Evolutionary conservation across 1,140 invertebrate species (phyloP).

Genomic region (Frieseomelitta varia): DNA sequence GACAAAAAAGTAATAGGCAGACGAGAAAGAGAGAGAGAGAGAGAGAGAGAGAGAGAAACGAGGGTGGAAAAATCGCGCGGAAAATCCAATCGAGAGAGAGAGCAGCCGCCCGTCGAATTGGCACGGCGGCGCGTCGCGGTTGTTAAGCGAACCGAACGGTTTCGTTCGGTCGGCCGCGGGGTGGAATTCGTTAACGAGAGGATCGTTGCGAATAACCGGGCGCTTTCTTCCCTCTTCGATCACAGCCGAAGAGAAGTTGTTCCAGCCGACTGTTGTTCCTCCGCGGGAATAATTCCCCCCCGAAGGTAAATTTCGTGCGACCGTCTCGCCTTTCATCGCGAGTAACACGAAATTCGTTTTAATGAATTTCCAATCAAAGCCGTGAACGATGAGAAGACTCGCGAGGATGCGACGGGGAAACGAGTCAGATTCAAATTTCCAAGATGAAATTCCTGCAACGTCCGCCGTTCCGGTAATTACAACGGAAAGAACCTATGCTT

Average conservation of each 20-base stretch:
- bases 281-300: not conserved
- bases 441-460: not conserved
- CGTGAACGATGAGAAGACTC: not conserved
- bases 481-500: not conserved
- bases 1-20: not conserved
- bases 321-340: not conserved
- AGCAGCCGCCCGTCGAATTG: not conserved
- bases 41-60: not conserved
- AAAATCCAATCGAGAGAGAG: constrained; percentile 6
- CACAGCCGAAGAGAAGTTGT: not conserved
- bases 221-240: not conserved
- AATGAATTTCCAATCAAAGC: not conserved
- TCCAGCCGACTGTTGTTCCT: constrained; percentile 9
- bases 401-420: too few species aligned
- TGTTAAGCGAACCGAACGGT: constrained; percentile 9
- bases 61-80: not conserved
- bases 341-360: not conserved
- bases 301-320: too few species aligned
- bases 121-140: not conserved
- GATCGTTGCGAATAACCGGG: constrained; percentile 37
- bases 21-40: too few species aligned
- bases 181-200: constrained; percentile 35
- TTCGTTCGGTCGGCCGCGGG: not conserved
- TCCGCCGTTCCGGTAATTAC: not conserved
- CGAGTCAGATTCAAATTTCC: not conserved